A percentile compares a stretch with the other conserved stretches of the same genome.
phyloP scores from a whole-genome alignment of 2,797 vertebrate species.

The Syngnathus rostellatus region DNA sequence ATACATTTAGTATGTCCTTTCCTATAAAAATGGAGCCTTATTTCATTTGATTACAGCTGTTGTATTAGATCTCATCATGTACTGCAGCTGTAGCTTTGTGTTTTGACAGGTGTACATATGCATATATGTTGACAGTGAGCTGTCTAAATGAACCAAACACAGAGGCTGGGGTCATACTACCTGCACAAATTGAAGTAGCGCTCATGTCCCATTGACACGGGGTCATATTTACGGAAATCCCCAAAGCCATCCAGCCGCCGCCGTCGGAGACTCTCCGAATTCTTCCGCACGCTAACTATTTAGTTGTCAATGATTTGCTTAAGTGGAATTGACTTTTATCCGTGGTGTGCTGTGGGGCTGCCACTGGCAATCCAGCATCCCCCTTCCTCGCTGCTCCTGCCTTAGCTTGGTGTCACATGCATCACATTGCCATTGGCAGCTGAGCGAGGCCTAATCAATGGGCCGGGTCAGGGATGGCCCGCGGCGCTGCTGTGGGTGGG shows the following conservation, averaged over 20 bases:
- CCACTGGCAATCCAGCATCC: conserved; percentile 82
- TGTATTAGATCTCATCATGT: not conserved
- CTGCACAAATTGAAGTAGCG: conserved; percentile 31
- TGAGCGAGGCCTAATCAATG: conserved; percentile 87
- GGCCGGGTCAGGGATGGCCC: conserved; percentile 79
- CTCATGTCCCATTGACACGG: conserved; percentile 36
- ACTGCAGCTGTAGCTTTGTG: not conserved
- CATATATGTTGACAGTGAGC: not conserved
- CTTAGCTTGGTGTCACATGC: conserved; percentile 78
- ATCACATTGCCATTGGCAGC: conserved; percentile 87
- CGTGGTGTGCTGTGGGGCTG: conserved; percentile 76
- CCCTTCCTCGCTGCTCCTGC: conserved; percentile 65
- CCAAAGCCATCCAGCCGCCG: conserved; percentile 54
- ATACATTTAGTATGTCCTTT: not conserved
- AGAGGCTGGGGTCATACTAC: conserved; percentile 23
- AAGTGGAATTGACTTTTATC: conserved; percentile 98
- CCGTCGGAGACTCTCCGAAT: conserved; percentile 67
- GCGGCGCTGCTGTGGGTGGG: conserved; percentile 74
- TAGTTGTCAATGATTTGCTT: conserved; percentile 94
- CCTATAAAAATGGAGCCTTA: not conserved
- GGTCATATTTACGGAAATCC: conserved; percentile 57
- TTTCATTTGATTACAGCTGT: not conserved
- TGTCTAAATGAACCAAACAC: conserved; percentile 10
- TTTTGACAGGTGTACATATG: not conserved
- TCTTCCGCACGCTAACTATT: conserved; percentile 90